Percentiles rank a stretch among this genome's conserved stretches.
phyloP scores from a whole-genome alignment of 2,113 vertebrate genomes.

The Corythaeola cristata region DNA sequence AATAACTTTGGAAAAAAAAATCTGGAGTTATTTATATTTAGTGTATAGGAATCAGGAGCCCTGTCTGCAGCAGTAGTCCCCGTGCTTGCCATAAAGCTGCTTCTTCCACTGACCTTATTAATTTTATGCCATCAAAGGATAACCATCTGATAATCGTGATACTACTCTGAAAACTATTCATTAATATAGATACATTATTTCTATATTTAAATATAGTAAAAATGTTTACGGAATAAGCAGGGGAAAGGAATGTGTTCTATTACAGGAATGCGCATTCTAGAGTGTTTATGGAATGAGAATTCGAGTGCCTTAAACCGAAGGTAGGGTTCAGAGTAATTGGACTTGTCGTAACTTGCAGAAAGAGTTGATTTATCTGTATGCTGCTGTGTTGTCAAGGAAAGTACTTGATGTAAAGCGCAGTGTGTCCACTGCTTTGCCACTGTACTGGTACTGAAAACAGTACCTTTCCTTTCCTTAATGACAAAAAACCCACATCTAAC shows the following conservation, averaged over 20 bases:
- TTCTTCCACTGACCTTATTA: not conserved
- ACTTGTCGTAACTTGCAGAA: slow-evolving; percentile 2
- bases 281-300: slow-evolving; percentile 5
- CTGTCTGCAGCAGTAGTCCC: not conserved
- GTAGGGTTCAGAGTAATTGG: not conserved
- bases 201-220: not conserved
- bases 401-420: not conserved
- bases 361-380: not conserved
- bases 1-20: not conserved
- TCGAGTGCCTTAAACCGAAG: not conserved
- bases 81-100: not conserved
- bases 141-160: not conserved
- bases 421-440: not conserved
- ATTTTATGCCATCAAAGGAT: not conserved
- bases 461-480: not conserved
- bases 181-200: not conserved
- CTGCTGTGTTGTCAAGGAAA: not conserved
- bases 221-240: not conserved
- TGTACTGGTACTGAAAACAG: not conserved
- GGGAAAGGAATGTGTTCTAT: not conserved
- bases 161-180: not conserved
- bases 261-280: not conserved
- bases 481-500: not conserved
- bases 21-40: not conserved
- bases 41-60: not conserved